Conservation (phyloP, 2,113 vertebrate species). For the human region DNA sequence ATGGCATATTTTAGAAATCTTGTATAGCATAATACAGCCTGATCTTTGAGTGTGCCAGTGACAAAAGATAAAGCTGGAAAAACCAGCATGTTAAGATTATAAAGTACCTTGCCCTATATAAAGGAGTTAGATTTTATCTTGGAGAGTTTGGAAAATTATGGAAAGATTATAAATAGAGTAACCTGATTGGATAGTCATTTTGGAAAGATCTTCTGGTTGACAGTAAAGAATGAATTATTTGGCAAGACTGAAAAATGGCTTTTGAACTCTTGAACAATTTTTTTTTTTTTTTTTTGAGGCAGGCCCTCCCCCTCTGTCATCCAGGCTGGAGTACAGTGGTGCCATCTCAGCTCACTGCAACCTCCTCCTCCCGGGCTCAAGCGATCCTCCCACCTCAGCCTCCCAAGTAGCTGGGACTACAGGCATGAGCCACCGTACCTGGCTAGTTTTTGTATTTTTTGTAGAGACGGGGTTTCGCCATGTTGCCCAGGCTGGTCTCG, state of each 20-base stretch:
- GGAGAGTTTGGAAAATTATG: not conserved
- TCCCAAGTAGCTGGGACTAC: too few relatives aligned
- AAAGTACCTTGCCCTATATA: not conserved
- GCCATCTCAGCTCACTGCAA: too few relatives aligned
- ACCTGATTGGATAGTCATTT: not conserved
- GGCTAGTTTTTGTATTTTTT: too few relatives aligned
- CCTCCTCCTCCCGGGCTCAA: too few relatives aligned
- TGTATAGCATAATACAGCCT: not conserved
- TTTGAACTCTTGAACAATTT: not conserved
- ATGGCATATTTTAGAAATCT: not conserved
- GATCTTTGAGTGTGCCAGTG: not conserved
- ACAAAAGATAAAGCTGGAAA: not conserved
- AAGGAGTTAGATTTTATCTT: slow-evolving; percentile 30
- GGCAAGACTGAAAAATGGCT: not conserved
- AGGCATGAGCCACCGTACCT: too few relatives aligned
- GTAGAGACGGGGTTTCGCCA: too few relatives aligned
- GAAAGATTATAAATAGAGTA: not conserved
- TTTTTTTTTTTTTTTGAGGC: too few relatives aligned
- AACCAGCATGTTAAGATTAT: not conserved
- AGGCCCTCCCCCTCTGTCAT: too few relatives aligned
- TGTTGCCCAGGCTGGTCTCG: too few relatives aligned
- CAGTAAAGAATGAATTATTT: not conserved
- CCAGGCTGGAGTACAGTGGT: too few relatives aligned
- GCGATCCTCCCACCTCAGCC: too few relatives aligned
- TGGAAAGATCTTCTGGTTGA: not conserved